phyloP scores from a whole-genome alignment of 2,113 vertebrate species.

The Microtus pennsylvanicus region DNA sequence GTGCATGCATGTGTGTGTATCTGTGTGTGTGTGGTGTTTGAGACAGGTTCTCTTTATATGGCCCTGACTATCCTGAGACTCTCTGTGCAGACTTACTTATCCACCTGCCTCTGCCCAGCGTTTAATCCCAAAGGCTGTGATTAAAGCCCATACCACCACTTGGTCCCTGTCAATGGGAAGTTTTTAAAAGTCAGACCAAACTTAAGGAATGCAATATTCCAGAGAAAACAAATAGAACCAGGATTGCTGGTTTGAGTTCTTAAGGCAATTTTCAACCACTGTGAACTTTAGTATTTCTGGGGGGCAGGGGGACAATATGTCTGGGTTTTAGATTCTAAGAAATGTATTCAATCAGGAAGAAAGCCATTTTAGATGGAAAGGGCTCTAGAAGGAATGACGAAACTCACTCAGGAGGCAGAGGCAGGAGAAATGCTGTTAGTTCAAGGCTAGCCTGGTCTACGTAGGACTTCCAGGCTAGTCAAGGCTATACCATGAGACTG shows the following conservation, averaged over 20 bases:
- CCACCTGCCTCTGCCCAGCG: neutral
- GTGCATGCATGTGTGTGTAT: too few relatives aligned
- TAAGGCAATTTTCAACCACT: neutral
- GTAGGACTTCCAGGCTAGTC: neutral
- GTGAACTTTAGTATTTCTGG: neutral
- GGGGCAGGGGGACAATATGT: neutral
- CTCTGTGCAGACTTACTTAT: neutral
- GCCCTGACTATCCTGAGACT: neutral
- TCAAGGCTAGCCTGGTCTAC: neutral
- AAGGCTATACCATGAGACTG: neutral
- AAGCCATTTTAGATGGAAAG: neutral
- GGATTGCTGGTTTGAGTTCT: constrained; percentile 14
- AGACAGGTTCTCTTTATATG: neutral
- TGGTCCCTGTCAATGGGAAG: neutral
- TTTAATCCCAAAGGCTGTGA: too few relatives aligned
- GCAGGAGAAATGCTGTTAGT: neutral
- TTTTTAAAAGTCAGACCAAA: neutral
- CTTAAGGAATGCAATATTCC: neutral
- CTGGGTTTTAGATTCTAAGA: neutral
- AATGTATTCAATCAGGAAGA: neutral
- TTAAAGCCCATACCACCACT: neutral
- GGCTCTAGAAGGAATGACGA: neutral
- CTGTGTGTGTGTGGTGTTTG: too few relatives aligned
- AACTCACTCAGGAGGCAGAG: neutral
- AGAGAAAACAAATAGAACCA: neutral